Base-by-base conservation (phyloP, 2,888 invertebrate genomes). In the Cantharis rufa region DNA sequence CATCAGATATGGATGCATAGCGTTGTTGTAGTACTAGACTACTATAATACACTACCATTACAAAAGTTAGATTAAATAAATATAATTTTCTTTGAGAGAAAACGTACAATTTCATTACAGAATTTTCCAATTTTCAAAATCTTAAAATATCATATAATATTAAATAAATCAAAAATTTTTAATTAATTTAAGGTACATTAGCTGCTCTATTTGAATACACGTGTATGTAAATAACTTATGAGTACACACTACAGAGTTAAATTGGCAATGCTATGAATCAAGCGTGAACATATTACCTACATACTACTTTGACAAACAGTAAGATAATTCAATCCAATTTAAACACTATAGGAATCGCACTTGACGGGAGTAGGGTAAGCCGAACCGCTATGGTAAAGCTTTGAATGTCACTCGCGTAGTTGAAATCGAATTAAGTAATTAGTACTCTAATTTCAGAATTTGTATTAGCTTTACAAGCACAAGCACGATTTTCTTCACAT, bases 311-410 rank as follows among this genome's bases (percentile, higher is more conserved):
- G 48, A 48, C 48, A 48, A 48, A 48, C 48, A 48, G 48, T 48
- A 81, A 82, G 82, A 83, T 85, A 84, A 85, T 85, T 84, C 83
- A 84, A 85, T 84, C 84, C 83, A 84, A 84, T 85, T 85, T 85
- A 85, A 84, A 84, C 83, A 84, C 85, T 84, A 85, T 86, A 85
- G 86, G 84, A 86, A 85, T 85, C 83, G 84, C 85, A 82, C 84
- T 84, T 85, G 86, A 85, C 84, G 85, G 85, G 84, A 84, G 83
- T 83, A 83, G 84, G 84, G 84, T 84, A 84, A 84, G 82, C 81
- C 82, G 81, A 81, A 71, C 82, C 80, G 81, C 83, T 82, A 81
- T 81, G 82, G 82, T 81, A 82, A 84, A 83, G 83, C 84, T 84
- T 84, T 83, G 84, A 84, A 85, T 84, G 83, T 82, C 81, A 81